Base-by-base conservation (phyloP, 2,888 invertebrate genomes). In the Microctonus brassicae region DNA sequence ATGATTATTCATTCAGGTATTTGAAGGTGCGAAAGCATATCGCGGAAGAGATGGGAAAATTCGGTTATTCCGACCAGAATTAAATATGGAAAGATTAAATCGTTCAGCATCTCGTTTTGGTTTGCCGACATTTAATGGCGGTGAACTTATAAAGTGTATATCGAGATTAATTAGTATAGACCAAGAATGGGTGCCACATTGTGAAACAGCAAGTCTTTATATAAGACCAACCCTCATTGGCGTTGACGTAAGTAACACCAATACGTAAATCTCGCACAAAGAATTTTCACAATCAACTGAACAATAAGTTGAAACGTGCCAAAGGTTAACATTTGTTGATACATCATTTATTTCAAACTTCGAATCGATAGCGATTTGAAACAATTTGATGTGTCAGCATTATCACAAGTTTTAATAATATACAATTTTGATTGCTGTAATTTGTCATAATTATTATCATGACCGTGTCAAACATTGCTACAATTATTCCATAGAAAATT, bases 1-100 rank as follows among this genome's bases (percentile, higher is more conserved):
- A 7, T 29, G 29, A 6, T 29, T 36, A 13, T 17, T 68, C 73
- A 70, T 52, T 83, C 82, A 99, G 97, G 90, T 98, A 76, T 99
- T 99, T 86, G 99, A 99, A 91, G 99, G 99, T 67, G 92, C 98
- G 92, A 99, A 99, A 89, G 98, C 98, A 0, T 99, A 96, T 89
- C 91, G 97, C 79, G 97, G 98, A 9, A 91, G 92, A 11, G 98
- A 99, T 89, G 95, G 95, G 70, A 94, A 93, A 89, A 95, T 99
- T 78, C 91, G 98, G 78, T 89, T 99, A 83, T 99, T 99, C 89
- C 93, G 99, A 64, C 99, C 99, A 0, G 95, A 97, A 68, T 89
- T 97, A 86, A 99, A 99, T 88, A 97, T 99, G 95, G 92, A 92
- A 73, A 91, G 99, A 78, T 96, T 99, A 96, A 94, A 95, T 82